Percentiles rank a stretch among this genome's conserved stretches.
phyloP scores from a whole-genome alignment of 2,797 vertebrate species.

The Agapornis canus region DNA sequence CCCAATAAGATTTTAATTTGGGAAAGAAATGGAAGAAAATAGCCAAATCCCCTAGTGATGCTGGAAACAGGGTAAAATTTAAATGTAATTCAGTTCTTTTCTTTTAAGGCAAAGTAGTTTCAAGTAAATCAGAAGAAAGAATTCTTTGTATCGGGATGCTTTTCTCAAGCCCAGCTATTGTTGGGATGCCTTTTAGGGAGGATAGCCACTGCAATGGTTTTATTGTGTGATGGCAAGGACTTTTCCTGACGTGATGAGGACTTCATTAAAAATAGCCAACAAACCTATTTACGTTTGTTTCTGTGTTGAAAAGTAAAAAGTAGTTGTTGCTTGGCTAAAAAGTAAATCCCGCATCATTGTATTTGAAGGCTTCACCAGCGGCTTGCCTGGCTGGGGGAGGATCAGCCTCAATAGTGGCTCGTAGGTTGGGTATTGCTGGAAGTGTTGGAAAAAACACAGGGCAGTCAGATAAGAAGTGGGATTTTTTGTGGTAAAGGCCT shows the following conservation, averaged over 20 bases:
- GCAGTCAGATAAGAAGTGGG: background rate
- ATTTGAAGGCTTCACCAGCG: background rate
- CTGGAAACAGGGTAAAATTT: conserved; percentile 29
- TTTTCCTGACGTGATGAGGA: conserved; percentile 71
- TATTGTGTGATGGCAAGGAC: conserved; percentile 69
- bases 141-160: conserved; percentile 81
- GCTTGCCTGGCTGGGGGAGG: background rate
- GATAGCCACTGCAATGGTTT: conserved; percentile 74
- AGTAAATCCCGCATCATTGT: background rate
- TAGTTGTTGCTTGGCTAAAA: background rate
- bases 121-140: conserved; percentile 84
- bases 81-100: conserved; percentile 24
- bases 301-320: background rate
- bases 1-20: background rate
- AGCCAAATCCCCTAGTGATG: background rate
- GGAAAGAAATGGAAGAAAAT: background rate
- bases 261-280: conserved; percentile 73
- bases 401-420: rapidly evolving
- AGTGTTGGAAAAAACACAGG: background rate
- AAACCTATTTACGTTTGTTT: background rate
- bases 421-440: background rate
- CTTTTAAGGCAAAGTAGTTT: conserved; percentile 76
- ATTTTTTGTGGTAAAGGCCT: background rate
- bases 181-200: conserved; percentile 75
- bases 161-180: conserved; percentile 82